phyloP scores from a whole-genome alignment of 2,797 vertebrate species.

The Threskiornis aethiopicus region DNA sequence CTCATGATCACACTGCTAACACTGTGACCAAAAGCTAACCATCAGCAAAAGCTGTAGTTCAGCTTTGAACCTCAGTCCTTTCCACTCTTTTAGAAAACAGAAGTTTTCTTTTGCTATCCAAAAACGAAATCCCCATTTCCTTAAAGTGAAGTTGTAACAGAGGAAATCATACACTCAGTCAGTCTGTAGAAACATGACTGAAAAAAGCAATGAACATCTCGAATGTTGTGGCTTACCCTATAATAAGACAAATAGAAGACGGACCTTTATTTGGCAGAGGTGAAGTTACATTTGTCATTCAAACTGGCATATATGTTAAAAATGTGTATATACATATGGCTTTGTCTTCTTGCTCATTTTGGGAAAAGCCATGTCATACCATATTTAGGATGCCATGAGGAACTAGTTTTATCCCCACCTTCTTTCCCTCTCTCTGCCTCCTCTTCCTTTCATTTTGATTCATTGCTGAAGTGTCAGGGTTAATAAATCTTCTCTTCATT shows the following conservation, averaged over 20 bases:
- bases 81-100: background rate
- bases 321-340: fast-evolving
- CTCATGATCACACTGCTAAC: background rate
- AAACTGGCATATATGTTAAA: background rate
- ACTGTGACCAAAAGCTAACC: background rate
- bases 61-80: background rate
- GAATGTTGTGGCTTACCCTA: background rate
- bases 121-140: background rate
- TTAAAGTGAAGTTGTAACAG: conserved; percentile 32
- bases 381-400: background rate
- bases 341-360: background rate
- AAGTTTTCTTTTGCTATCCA: background rate
- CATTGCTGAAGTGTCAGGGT: background rate
- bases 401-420: background rate
- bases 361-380: background rate
- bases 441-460: conserved; percentile 34
- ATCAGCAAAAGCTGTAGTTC: background rate
- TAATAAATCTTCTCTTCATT: conserved; percentile 57
- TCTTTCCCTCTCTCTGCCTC: background rate
- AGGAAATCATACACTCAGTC: background rate
- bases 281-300: background rate
- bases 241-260: conserved; percentile 14
- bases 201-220: background rate
- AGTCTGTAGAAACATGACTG: background rate
- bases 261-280: background rate